Conservation (phyloP, 2,888 invertebrate species). For the Tenthredo scrophulariae region DNA sequence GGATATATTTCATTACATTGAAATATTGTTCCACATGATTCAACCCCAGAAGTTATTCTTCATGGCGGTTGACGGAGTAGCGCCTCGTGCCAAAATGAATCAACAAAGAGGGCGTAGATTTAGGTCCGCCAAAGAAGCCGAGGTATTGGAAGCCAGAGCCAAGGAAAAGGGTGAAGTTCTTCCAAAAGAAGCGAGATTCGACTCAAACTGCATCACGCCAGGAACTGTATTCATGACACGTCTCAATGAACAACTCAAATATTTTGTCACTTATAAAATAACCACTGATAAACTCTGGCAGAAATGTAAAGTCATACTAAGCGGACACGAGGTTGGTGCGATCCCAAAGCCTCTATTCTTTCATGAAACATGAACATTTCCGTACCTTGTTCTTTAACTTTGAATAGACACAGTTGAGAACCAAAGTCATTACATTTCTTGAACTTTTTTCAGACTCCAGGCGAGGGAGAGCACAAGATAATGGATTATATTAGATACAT, state of each 20-base stretch:
- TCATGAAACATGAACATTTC: too few relatives aligned
- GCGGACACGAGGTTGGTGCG: conserved; percentile 91
- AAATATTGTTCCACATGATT: conserved; percentile 94
- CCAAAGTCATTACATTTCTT: too few relatives aligned
- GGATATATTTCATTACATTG: conserved; percentile 95
- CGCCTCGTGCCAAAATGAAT: conserved; percentile 98
- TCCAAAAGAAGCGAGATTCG: conserved; percentile 91
- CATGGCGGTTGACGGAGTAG: conserved; percentile 98
- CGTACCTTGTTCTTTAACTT: too few relatives aligned
- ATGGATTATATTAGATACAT: conserved; percentile 98
- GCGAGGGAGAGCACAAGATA: conserved; percentile 99
- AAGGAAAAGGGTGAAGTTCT: conserved; percentile 87
- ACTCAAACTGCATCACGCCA: conserved; percentile 99
- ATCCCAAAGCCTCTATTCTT: neutral
- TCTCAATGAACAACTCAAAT: conserved; percentile 91
- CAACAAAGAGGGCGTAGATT: conserved; percentile 96
- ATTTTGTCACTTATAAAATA: conserved; percentile 92
- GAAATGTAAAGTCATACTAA: conserved; percentile 91
- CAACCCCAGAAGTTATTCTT: conserved; percentile 96
- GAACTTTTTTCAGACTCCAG: conserved; percentile 85
- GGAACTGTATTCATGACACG: conserved; percentile 96
- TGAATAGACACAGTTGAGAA: too few relatives aligned
- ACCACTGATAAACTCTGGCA: conserved; percentile 93
- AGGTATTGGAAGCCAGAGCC: conserved; percentile 87
- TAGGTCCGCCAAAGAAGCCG: conserved; percentile 93